Evolutionary conservation across 2,888 invertebrate species (phyloP), one percentile per base, ranked within the genome.

Genomic region (Lamellibrachia columna): DNA sequence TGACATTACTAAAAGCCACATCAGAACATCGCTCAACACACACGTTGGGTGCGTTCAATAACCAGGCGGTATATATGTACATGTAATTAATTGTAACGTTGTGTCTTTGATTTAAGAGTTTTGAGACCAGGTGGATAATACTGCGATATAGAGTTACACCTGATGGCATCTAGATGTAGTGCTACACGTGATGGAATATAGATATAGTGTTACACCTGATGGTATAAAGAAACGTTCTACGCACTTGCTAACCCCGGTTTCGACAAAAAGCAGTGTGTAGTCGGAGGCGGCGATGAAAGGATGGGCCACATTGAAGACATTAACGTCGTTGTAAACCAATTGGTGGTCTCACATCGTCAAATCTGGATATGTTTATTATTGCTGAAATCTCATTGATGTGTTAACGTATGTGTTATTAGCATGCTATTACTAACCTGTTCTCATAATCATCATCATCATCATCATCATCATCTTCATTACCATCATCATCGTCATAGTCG

Each of bases 31-130:
- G 75, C 22, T 75, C 3, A 15, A 2, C 6, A 22, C 15, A 75
- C 75, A 75, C 75, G 15, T 75, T 15, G n/a, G 75, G 22, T 75
- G 22, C 75, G 6, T n/a, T 75, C 22, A 75, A 11, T 8, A 60
- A 4, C 3, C 15, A 60, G 60, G 60, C 60, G 4, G 92, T 93
- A 15, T 92, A 52, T 93, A 9, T 92, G 75, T 91, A n/a, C 90
- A 22, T 91, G 90, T 58, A 90, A 91, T 40, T 91, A 60, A 52
- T 9, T 90, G 60, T 93, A 60, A 90, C 58, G 90, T 15, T 92
- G 92, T 92, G 9, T 93, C 58, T 92, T 15, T 60, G 28, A 28
- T n/a, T 92, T 53, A 22, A 15, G 53, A 55, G 58, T 15, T 93
- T 28, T 55, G 53, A 60, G 92, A 7, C 28, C 3, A 90, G 90